These are phyloP conservation scores for Panulirus ornatus DNA, from an alignment of 1,140 invertebrate genomes.

Conservation along the genomic window DNA sequence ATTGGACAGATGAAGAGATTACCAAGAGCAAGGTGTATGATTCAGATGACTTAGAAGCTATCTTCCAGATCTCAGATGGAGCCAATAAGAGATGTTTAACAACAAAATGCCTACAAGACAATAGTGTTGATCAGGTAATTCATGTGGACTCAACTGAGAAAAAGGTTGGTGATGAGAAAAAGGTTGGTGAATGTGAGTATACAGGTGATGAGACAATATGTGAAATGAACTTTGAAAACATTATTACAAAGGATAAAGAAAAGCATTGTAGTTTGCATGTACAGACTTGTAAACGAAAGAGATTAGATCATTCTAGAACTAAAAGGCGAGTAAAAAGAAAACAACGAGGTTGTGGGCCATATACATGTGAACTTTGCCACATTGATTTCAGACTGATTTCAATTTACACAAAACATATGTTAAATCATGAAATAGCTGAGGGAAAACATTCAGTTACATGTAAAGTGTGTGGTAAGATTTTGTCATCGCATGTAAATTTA, in stretches of 20 bases:
- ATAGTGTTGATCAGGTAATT: not conserved
- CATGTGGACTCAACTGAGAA: not conserved
- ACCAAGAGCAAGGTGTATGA: not conserved
- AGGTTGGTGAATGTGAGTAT: not conserved
- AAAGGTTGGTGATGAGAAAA: not conserved
- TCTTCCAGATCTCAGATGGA: not conserved
- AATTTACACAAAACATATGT: constrained; percentile 34
- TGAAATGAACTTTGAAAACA: not conserved
- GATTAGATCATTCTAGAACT: not conserved
- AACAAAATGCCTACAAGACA: not conserved
- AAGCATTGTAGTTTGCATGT: not conserved
- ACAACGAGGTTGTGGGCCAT: not conserved
- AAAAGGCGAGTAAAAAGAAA: not conserved
- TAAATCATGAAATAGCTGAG: not conserved
- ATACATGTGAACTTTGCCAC: constrained; percentile 18
- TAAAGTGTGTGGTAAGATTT: constrained; percentile 33
- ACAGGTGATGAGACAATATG: not conserved
- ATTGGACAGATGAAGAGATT: not conserved
- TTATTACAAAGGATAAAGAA: not conserved
- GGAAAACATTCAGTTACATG: constrained; percentile 18
- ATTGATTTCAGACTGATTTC: constrained; percentile 19
- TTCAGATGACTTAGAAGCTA: not conserved
- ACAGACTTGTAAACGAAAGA: not conserved
- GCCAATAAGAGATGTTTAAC: not conserved
- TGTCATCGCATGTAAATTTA: constrained; percentile 25